Evolutionary conservation across 2,113 vertebrate species (phyloP), one percentile per base, ranked within the genome.

Genomic region (Lepus europaeus): DNA sequence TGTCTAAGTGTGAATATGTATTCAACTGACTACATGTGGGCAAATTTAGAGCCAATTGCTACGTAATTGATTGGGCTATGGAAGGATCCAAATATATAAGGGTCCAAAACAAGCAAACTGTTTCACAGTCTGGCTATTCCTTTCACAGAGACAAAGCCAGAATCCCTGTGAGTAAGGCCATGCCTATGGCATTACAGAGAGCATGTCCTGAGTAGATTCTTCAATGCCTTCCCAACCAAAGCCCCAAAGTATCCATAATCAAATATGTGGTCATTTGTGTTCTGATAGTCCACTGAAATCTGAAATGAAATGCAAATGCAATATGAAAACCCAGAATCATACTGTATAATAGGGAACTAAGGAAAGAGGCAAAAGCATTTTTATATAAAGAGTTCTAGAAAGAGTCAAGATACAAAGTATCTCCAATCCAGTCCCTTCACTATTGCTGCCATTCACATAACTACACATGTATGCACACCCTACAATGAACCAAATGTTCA

Each of bases 71-170:
- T 90, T 95, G 93, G 74, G 16, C 59, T 89, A 70, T 49, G 68
- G 77, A 88, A 97, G 22, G 73, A 93, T 96, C 97, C 94, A 97
- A 95, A 97, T 96, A 39, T 36, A 9, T 49, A 93, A 97, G 59
- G 74, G 93, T 84, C 95, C 97, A 97, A 97, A 95, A 93, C 66
- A 96, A 97, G 96, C 94, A 97, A 95, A 96, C 91, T 96, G 94
- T 93, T 97, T 96, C 96, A 93, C 95, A 95, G 90, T 96, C 95
- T 97, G 89, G 79, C 39, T 96, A 74, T 93, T 94, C 64, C 68
- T 85, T 78, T 85, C 85, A 53, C 68, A 78, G 31, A 89, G 79
- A 93, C 91, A 85, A 94, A 96, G 81, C 63, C 91, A 88, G 84
- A 86, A 66, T 84, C 51, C 73, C 88, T 19, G 7, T 82, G 73